Evolutionary conservation across 2,797 vertebrate species (phyloP), one percentile per base, ranked within the genome.

Genomic region (Podargus strigoides): DNA sequence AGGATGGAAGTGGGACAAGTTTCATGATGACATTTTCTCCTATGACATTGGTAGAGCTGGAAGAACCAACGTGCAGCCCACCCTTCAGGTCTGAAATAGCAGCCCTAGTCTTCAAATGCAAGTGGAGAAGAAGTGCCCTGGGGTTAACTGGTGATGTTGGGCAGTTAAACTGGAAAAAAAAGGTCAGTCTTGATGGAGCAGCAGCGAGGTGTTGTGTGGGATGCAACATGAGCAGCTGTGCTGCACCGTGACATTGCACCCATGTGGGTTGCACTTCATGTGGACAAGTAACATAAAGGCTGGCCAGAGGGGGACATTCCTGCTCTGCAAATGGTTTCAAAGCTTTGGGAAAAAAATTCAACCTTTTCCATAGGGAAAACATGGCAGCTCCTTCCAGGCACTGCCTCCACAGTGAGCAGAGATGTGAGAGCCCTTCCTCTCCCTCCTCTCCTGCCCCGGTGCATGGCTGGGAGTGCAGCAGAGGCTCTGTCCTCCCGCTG

Each of bases 221-320:
- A 20, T 2, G 3, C 1, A 19, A 49, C 21, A 30, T 0, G 6
- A 47, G 69, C 34, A 67, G 44, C 73, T 4, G 4, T 2, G 5
- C 13, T 36, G 63, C 55, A 10, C 47, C 0, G 21, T 10, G 1
- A 0, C 0, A 0, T 3, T 42, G 76, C 26, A 22, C 32, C 17
- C 5, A 2, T 1, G 2, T n/a, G n/a, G n/a, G n/a, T n/a, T n/a
- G n/a, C n/a, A 7, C 28, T 68, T 64, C 27, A 2, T 42, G 17
- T 3, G 22, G 55, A 14, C 8, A 6, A 55, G 36, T 24, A 18
- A 70, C 24, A 59, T 10, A 23, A 59, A 41, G 18, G 21, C 30
- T 53, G 46, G 20, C 69, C 6, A 12, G 28, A 55, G 24, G 30
- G 27, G 16, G 21, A 64, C 21, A 9, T 19, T 42, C 59, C 59